Conservation (phyloP, 35 echinoderm and acorn worm genomes). For the Ophioderma brevispina region DNA sequence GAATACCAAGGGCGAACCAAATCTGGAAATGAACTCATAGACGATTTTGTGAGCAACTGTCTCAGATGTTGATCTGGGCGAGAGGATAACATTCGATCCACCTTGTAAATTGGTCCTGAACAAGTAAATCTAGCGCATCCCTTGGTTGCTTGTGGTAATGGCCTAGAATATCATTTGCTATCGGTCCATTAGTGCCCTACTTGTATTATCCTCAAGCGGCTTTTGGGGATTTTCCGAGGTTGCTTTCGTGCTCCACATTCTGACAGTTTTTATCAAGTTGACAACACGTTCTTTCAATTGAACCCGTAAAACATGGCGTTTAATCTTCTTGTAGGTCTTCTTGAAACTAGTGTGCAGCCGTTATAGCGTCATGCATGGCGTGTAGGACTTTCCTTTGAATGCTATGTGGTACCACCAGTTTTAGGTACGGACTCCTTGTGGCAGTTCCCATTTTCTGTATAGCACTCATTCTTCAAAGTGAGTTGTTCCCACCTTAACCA, state of each 20-base stretch:
- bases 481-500: constrained; percentile 15
- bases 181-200: constrained; percentile 60
- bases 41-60: constrained; percentile 55
- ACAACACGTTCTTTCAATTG: too few relatives aligned
- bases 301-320: too few relatives aligned
- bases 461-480: too few relatives aligned
- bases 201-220: constrained; percentile 13
- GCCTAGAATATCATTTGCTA: constrained; percentile 66
- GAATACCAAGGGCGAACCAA: constrained; percentile 46
- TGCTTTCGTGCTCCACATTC: constrained; percentile 38
- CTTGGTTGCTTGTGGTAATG: constrained; percentile 39
- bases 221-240: not conserved
- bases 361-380: constrained; percentile 2
- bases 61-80: constrained; percentile 47
- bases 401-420: not conserved
- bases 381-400: not conserved
- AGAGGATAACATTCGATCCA: constrained; percentile 70
- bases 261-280: too few relatives aligned
- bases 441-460: not conserved
- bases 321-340: too few relatives aligned
- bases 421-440: not conserved
- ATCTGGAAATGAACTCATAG: constrained; percentile 50
- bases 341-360: too few relatives aligned
- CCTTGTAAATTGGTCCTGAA: constrained; percentile 54
- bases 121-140: constrained; percentile 56